A percentile compares a stretch with the other conserved stretches of the same genome.
Evolutionary conservation across 1,140 invertebrate species (phyloP).

Genomic region (Heliconius melpomene): DNA sequence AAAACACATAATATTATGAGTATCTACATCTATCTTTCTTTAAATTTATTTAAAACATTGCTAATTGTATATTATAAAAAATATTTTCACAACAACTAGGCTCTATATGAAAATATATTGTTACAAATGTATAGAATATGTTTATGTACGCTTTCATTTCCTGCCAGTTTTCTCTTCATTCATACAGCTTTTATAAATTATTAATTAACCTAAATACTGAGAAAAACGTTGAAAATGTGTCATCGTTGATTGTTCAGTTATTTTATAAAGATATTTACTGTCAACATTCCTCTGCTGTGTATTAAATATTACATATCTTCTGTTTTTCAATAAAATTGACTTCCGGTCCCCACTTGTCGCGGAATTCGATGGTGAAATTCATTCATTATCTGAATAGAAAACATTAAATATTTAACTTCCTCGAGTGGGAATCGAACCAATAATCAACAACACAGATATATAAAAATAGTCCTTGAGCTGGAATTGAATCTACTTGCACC

Average conservation of each 20-base stretch:
- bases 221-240: slow-evolving; percentile 20
- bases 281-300: neutral
- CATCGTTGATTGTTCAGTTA: slow-evolving; percentile 1
- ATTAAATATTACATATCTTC: neutral
- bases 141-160: slow-evolving; percentile 32
- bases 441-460: too few species aligned
- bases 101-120: slow-evolving; percentile 25
- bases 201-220: slow-evolving; percentile 31
- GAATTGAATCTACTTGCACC: neutral
- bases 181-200: slow-evolving; percentile 34
- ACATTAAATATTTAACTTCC: too few species aligned
- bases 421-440: too few species aligned
- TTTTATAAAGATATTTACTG: slow-evolving; percentile 6
- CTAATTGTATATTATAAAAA: neutral
- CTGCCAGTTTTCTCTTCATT: slow-evolving; percentile 34
- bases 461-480: neutral
- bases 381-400: too few species aligned
- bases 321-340: too few species aligned
- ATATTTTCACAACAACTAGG: neutral
- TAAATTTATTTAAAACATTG: too few species aligned
- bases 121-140: slow-evolving; percentile 24
- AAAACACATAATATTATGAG: too few species aligned
- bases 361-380: neutral
- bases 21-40: too few species aligned
- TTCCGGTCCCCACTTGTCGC: too few species aligned